A percentile compares a stretch with the other conserved stretches of the same genome.
These are phyloP conservation scores for Penaeus japonicus DNA, from an alignment of 1,140 invertebrate species.

Conservation along the genomic window DNA sequence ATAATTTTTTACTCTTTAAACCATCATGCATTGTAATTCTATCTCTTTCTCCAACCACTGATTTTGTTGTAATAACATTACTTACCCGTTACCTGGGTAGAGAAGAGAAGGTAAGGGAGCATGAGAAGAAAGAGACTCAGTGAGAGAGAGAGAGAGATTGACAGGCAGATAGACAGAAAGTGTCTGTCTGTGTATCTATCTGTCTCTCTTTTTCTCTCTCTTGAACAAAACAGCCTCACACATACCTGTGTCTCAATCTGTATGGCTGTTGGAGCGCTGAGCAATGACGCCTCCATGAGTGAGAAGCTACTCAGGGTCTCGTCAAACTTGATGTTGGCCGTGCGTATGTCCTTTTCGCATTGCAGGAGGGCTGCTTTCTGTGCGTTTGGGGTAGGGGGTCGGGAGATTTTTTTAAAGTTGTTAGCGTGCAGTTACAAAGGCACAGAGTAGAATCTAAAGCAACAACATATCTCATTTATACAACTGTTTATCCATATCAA, in stretches of 20 bases:
- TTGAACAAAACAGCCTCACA: neutral
- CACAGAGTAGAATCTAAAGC: no score
- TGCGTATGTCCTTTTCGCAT: constrained; percentile 52
- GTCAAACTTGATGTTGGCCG: constrained; percentile 59
- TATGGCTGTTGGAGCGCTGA: constrained; percentile 29
- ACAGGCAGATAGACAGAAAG: neutral
- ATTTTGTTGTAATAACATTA: neutral
- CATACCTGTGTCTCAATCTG: constrained; percentile 39
- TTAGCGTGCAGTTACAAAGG: no score
- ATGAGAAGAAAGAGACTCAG: neutral
- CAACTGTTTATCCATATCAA: no score
- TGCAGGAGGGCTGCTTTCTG: constrained; percentile 68
- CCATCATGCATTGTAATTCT: no score
- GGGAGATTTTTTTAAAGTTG: no score
- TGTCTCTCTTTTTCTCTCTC: neutral
- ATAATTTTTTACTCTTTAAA: no score
- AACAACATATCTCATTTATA: no score
- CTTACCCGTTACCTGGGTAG: neutral
- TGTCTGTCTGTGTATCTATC: no score
- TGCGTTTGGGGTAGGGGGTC: no score
- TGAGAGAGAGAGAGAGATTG: neutral
- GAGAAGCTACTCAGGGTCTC: constrained; percentile 59
- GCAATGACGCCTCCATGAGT: constrained; percentile 47
- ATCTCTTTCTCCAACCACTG: no score
- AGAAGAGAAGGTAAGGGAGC: neutral